phyloP scores from a whole-genome alignment of 2,113 vertebrate species.

The Nymphicus hollandicus region DNA sequence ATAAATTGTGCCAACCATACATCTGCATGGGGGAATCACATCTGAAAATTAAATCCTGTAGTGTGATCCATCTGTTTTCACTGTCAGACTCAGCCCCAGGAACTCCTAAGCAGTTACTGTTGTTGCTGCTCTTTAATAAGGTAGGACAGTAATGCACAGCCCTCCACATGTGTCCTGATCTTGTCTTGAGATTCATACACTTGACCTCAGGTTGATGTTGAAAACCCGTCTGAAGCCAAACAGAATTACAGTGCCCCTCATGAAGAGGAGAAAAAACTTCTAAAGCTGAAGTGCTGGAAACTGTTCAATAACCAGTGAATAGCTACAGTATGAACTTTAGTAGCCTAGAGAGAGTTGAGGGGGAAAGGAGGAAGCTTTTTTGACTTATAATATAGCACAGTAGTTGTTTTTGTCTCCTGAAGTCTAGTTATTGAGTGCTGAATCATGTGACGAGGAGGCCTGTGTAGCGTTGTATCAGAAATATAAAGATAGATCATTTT shows the following conservation, averaged over 20 bases:
- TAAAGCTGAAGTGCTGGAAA: not conserved
- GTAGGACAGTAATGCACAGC: constrained; percentile 37
- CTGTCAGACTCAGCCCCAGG: constrained; percentile 42
- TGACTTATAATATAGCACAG: not conserved
- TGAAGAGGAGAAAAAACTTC: not conserved
- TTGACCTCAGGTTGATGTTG: constrained; percentile 23
- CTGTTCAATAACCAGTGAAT: not conserved
- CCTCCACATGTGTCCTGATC: constrained; percentile 40
- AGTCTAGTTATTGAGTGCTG: not conserved
- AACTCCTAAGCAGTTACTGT: constrained; percentile 57
- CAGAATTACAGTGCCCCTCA: not conserved
- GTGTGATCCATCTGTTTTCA: constrained; percentile 40
- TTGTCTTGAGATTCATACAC: constrained; percentile 24
- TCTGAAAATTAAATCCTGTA: constrained; percentile 59
- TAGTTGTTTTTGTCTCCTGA: constrained; percentile 9
- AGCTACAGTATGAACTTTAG: not conserved
- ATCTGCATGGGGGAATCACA: constrained; percentile 35
- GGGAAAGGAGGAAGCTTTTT: not conserved
- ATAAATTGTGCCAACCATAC: constrained; percentile 11
- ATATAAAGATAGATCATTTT: constrained; percentile 14
- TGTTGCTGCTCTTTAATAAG: constrained; percentile 37
- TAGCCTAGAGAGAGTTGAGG: not conserved
- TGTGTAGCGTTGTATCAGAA: constrained; percentile 19
- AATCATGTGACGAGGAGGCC: not conserved
- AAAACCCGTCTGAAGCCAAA: constrained; percentile 4